Evolutionary conservation across 2,888 invertebrate genomes (phyloP), one percentile per base, ranked within the genome.

Genomic region (Habrosyne pyritoides): DNA sequence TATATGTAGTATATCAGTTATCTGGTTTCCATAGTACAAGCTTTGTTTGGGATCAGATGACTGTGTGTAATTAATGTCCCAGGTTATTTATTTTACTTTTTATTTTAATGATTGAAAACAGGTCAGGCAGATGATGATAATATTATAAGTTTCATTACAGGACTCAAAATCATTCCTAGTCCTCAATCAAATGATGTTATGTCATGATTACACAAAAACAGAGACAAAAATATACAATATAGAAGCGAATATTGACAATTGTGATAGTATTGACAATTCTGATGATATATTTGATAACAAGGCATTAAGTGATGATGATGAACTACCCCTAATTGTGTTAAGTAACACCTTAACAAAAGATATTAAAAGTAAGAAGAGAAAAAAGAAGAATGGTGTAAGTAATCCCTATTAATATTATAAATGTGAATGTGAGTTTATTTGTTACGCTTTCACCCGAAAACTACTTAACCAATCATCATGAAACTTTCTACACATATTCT

Each of bases 191-290:
- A 42, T 59, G 5, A 55, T 21, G 0, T 56, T 36, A 0, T 55
- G 56, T 7, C 55, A 57, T 0, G 30, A 69, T 36, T 53, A 73
- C 0, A 57, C 54, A 46, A 63, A 18, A 18, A 28, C 59, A 0
- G 50, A 8, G 4, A 10, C 55, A 0, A 52, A 57, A 4, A 22
- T 56, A 5, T 48, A 61, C n/a, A 30, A 36, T 36, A 57, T 56
- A 5, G 7, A 61, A 28, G 53, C 60, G 46, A 59, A 62, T 42
- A 47, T 57, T 21, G 54, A 59, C 8, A 36, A 60, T 55, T 66
- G 46, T 50, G 67, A 70, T 58, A 64, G 69, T 57, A 72, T 68
- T 22, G 59, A 36, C 18, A 60, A 62, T 53, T 63, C 60, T 3
- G 52, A 18, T 14, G 56, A 59, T 0, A 2, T 18, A 18, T 42